Percentiles rank a stretch among this genome's conserved stretches.
Conservation (phyloP, 1,140 invertebrate species). For the Bilobella aurantiaca region DNA sequence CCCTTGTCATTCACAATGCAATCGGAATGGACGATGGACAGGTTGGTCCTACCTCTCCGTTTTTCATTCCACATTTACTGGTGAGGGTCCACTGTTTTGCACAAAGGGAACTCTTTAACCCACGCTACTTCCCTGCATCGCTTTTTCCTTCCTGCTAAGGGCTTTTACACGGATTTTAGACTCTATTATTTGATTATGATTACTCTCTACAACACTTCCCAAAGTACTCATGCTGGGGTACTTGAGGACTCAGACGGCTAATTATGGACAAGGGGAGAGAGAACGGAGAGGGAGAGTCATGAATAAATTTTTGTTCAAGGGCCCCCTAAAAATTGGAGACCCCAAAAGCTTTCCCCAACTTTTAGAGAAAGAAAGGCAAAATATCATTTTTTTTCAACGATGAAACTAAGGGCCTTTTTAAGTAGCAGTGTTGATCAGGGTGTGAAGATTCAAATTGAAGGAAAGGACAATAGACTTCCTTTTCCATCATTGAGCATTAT, state of each 20-base stretch:
- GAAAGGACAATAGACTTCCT: too few species aligned
- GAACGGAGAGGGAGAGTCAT: background rate
- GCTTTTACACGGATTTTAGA: too few species aligned
- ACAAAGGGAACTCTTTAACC: background rate
- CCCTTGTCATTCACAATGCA: conserved; percentile 44
- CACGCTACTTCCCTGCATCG: background rate
- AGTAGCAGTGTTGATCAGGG: too few species aligned
- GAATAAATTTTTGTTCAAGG: too few species aligned
- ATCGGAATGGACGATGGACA: conserved; percentile 61
- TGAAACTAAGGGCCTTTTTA: too few species aligned
- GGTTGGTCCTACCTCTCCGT: conserved; percentile 39
- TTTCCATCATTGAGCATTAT: background rate
- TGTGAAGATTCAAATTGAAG: too few species aligned
- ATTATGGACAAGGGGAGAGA: background rate
- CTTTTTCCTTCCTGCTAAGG: too few species aligned
- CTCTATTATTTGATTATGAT: conserved; percentile 7
- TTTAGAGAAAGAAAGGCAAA: too few species aligned
- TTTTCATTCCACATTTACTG: conserved; percentile 18
- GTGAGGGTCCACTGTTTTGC: conserved; percentile 17
- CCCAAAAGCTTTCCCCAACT: background rate
- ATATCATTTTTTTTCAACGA: too few species aligned
- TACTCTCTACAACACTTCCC: background rate
- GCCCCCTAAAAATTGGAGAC: background rate
- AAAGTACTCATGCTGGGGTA: background rate
- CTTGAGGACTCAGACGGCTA: background rate